These are phyloP conservation scores for Stigmatopora nigra DNA, from an alignment of 2,113 vertebrate species.

Conservation along the genomic window DNA sequence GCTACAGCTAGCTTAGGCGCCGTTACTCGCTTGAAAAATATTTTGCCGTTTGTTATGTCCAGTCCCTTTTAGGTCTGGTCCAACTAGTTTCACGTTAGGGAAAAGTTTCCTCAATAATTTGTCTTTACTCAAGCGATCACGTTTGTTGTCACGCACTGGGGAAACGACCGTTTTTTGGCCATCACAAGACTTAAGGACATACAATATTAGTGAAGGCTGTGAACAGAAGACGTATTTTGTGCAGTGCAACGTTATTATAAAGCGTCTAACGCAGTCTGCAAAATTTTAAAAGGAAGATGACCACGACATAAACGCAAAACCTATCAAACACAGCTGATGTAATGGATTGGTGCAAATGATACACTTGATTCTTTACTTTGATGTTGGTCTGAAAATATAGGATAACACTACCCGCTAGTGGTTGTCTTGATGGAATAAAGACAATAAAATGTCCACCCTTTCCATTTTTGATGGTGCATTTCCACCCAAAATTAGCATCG, in stretches of 20 bases:
- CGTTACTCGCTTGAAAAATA: conserved; percentile 34
- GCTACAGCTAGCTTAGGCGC: conserved; percentile 50
- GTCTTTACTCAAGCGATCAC: not conserved
- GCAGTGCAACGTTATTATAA: not conserved
- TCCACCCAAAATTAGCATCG: too few relatives aligned
- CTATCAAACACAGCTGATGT: not conserved
- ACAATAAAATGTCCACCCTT: too few relatives aligned
- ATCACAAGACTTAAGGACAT: not conserved
- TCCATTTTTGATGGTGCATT: too few relatives aligned
- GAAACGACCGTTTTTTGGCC: not conserved
- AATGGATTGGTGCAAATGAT: not conserved
- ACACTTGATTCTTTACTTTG: not conserved
- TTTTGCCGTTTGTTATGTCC: conserved; percentile 24
- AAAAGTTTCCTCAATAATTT: not conserved
- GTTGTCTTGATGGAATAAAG: too few relatives aligned
- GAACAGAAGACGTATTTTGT: not conserved
- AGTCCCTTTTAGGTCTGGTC: not conserved
- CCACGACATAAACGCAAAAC: not conserved
- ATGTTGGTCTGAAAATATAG: not conserved
- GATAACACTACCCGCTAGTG: too few relatives aligned
- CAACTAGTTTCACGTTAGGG: not conserved
- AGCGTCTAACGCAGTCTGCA: not conserved
- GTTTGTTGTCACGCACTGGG: not conserved
- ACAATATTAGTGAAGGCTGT: not conserved
- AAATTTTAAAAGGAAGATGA: not conserved